phyloP scores from a whole-genome alignment of 2,888 invertebrate species.

The Drosophila multiciliata region DNA sequence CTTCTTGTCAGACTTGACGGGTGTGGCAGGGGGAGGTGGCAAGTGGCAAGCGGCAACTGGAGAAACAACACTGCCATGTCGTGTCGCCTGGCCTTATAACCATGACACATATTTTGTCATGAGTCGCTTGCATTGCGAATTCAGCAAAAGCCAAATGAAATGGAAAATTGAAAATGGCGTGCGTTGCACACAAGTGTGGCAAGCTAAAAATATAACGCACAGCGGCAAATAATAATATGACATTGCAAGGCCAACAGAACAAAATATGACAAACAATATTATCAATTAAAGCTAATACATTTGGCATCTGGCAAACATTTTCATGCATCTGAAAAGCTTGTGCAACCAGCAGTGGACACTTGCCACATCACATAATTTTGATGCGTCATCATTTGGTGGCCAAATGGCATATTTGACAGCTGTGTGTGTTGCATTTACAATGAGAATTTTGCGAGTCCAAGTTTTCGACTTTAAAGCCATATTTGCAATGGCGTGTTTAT shows the following conservation, averaged over 20 bases:
- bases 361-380: background rate
- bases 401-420: conserved; percentile 3
- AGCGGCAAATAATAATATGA: background rate
- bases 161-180: conserved; percentile 54
- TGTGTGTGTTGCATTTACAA: conserved; percentile 6
- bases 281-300: conserved; percentile 7
- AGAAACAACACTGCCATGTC: conserved; percentile 36
- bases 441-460: background rate
- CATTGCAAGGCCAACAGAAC: conserved; percentile 33
- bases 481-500: conserved; percentile 57
- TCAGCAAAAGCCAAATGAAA: conserved; percentile 52
- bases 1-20: conserved; percentile 13
- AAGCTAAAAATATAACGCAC: conserved; percentile 13
- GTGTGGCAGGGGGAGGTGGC: conserved; percentile 11
- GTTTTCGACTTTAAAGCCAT: conserved; percentile 25
- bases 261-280: background rate
- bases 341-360: background rate
- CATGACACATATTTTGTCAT: conserved; percentile 73
- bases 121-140: conserved; percentile 54
- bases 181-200: conserved; percentile 35
- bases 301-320: conserved; percentile 15
- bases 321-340: conserved; percentile 6
- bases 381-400: conserved; percentile 29
- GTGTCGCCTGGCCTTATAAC: conserved; percentile 41
- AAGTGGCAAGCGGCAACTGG: conserved; percentile 16